Base-by-base conservation (phyloP, 53 echinoderm and acorn worm species). In the Paracentrotus lividus region DNA sequence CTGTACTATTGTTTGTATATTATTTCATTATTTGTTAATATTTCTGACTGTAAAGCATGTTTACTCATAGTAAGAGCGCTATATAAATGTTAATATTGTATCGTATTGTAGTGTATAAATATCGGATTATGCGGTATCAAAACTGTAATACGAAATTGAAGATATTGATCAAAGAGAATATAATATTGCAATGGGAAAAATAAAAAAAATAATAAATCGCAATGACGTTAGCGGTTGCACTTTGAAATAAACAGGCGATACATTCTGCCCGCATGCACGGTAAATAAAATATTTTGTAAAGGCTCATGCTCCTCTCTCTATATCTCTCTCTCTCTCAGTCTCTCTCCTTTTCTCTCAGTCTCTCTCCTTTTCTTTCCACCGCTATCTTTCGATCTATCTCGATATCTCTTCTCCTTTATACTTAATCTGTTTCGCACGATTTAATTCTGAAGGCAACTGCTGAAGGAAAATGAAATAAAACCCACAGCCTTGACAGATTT, bases 341-440 rank as follows among this genome's bases (percentile, higher is more conserved):
- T 66, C 32, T 66, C 65, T 26, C 65, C 15, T 12, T 31, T 2
- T 4, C 65, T 36, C 69, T 16, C 14, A 36, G 34, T 69, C 38
- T 72, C 72, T 72, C 36, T 36, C 29, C 40, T 40, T 72, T 20
- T 72, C 72, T 72, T 40, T 13, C 72, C 14, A 13, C 40, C 40
- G 36, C 5, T 32, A 6, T 72, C 72, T 6, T 18, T 8, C 20
- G 6, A 72, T 72, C 72, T 72, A 72, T 72, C 72, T 16, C 36
- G 38, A 72, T 72, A 15, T 72, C 18, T 36, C 72, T 36, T 72
- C 40, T 72, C 72, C 72, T 72, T 40, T 72, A 5, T 72, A 72
- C 72, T 72, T 72, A 72, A 72, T 72, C 72, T 72, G 72, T 72
- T 72, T 72, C 72, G 72, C 72, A 40, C 72, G 72, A 72, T 72